Evolutionary conservation across 2,797 vertebrate species (phyloP).

Genomic region (Fringilla coelebs): DNA sequence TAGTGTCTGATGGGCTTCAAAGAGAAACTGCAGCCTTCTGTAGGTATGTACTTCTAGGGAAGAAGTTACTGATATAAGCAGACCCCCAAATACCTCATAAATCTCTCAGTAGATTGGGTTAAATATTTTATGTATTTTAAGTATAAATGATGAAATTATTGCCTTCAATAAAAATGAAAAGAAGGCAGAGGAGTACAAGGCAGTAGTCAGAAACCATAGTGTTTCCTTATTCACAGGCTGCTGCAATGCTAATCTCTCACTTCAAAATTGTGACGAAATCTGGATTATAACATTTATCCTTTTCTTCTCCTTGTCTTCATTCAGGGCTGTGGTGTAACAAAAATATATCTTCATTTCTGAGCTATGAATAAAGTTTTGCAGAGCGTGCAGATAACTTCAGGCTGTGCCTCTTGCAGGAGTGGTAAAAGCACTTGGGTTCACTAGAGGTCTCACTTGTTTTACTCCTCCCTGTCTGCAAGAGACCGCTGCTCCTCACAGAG

Average conservation of each 20-base stretch:
- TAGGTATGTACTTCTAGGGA: neutral
- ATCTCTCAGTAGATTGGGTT: neutral
- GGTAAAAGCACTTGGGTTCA: neutral
- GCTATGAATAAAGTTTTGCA: neutral
- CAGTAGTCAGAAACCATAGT: neutral
- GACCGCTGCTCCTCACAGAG: neutral
- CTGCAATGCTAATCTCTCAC: neutral
- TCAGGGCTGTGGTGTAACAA: neutral
- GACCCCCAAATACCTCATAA: neutral
- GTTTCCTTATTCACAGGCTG: neutral
- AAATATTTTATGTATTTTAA: neutral
- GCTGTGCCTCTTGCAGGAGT: neutral
- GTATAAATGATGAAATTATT: neutral
- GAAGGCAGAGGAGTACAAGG: neutral
- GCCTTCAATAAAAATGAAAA: neutral
- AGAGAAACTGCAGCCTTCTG: neutral
- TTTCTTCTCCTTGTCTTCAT: neutral
- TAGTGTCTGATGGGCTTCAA: neutral
- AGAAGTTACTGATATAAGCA: neutral
- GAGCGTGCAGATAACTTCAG: neutral
- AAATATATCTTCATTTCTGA: neutral
- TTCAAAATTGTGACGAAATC: neutral
- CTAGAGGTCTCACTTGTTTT: slow-evolving; percentile 34
- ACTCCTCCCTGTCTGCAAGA: neutral
- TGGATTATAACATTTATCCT: neutral